Evolutionary conservation across 1,140 invertebrate genomes (phyloP), one percentile per base, ranked within the genome.

Genomic region (Drosophila nigrodunni): DNA sequence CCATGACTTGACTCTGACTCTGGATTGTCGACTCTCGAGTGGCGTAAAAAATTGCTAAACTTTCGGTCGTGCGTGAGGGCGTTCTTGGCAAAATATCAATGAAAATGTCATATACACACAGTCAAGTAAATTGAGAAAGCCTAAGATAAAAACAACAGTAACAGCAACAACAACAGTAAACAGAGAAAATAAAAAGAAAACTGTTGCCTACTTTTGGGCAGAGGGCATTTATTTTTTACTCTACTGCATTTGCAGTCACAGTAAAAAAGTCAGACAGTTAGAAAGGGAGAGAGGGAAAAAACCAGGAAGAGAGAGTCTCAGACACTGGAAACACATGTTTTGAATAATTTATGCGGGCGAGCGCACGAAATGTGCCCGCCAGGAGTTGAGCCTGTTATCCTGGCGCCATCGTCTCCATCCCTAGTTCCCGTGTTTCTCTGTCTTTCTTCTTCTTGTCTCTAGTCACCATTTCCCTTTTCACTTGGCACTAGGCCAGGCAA

Each of bases 321-420:
- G 78, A 86, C 74, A 77, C 79, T 74, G 49, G 54, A 67, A 88
- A 90, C 85, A 89, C 85, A 89, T 89, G 85, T 90, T 89, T 90
- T 89, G 86, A 89, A 89, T 89, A 89, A 89, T 89, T 89, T 89
- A 89, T 89, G 81, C 85, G 80, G 86, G 80, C 80, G 82, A 79
- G 78, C 78, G 86, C 66, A 72, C 64, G 74, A 83, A 88, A 88
- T 89, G 85, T 89, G 83, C 77, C 85, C 83, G 70, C 64, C 80
- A 89, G 83, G 83, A 89, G 85, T 85, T 88, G 61, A 77, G 59
- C 61, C 61, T 54, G 49, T 69, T 74, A 74, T 74, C 71, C 70
- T 37, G 58, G 41, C 71, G 41, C 55, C 57, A 74, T 69, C 60
- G 44, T 44, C 58, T 52, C 37, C 47, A 46, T 41, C 34, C 39